Evolutionary conservation across 2,113 vertebrate species (phyloP).

Genomic region (Triplophysa tibetana): DNA sequence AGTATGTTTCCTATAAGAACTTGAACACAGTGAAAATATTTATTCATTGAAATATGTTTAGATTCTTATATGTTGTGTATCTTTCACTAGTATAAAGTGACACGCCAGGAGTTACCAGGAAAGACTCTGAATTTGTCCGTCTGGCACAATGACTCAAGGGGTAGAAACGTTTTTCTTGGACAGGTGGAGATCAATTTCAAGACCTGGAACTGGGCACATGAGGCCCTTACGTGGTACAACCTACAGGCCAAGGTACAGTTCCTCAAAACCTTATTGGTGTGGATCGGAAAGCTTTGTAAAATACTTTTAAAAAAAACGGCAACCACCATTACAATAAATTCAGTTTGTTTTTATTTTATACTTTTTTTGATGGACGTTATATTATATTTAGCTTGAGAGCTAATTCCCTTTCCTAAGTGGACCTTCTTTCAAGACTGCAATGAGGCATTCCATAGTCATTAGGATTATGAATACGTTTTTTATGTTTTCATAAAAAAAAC

Average conservation of each 20-base stretch:
- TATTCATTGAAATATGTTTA: neutral
- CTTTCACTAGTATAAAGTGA: constrained; percentile 60
- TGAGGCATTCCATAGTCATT: too few relatives aligned
- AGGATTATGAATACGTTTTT: too few relatives aligned
- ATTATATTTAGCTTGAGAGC: too few relatives aligned
- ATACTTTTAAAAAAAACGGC: too few relatives aligned
- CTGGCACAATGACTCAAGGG: constrained; percentile 64
- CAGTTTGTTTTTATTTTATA: too few relatives aligned
- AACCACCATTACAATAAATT: too few relatives aligned
- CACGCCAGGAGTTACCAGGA: constrained; percentile 50
- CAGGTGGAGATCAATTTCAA: constrained; percentile 58
- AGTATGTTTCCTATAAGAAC: constrained; percentile 38
- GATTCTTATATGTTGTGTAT: neutral
- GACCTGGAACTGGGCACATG: constrained; percentile 59
- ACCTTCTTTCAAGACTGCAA: too few relatives aligned
- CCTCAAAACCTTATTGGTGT: neutral
- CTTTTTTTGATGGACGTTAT: too few relatives aligned
- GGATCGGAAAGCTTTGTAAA: too few relatives aligned
- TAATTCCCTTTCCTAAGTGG: neutral
- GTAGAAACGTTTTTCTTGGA: constrained; percentile 61
- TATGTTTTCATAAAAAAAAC: too few relatives aligned
- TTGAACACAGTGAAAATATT: neutral
- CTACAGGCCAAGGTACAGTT: constrained; percentile 57
- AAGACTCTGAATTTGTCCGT: constrained; percentile 60
- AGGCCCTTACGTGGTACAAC: constrained; percentile 59